phyloP scores from a whole-genome alignment of 2,113 vertebrate species.

The Hyaena hyaena region DNA sequence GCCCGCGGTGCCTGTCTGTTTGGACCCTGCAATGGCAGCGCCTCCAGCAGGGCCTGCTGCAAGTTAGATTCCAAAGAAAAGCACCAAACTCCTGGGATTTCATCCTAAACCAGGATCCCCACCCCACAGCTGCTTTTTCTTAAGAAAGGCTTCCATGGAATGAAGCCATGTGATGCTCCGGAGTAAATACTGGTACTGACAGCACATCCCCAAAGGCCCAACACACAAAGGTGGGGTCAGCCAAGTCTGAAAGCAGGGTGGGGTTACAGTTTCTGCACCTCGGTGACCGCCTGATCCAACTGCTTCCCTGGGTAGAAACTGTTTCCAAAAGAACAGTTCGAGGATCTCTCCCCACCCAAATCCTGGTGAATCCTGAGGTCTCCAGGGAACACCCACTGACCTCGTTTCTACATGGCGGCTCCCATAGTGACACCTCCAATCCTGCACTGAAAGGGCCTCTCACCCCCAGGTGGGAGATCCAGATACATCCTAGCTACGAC shows the following conservation, averaged over 20 bases:
- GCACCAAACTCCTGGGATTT: neutral
- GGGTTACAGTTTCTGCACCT: neutral
- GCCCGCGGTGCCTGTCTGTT: neutral
- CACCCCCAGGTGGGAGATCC: neutral
- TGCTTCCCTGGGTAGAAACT: neutral
- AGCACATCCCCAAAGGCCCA: neutral
- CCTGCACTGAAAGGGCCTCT: neutral
- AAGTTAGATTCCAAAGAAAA: neutral
- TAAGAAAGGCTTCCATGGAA: neutral
- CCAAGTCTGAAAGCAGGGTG: neutral
- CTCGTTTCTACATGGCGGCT: neutral
- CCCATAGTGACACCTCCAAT: neutral
- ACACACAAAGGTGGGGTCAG: neutral
- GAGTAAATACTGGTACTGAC: neutral
- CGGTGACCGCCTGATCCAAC: neutral
- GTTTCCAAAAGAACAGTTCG: neutral
- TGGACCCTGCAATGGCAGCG: accelerated
- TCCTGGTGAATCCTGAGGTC: neutral
- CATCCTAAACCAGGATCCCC: neutral
- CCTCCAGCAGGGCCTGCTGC: neutral
- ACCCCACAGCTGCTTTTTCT: neutral
- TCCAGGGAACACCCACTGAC: neutral
- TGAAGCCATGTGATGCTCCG: neutral
- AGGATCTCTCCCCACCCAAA: neutral
- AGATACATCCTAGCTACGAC: neutral